Evolutionary conservation across 2,888 invertebrate genomes (phyloP).

Genomic region (Lamellibrachia columna): DNA sequence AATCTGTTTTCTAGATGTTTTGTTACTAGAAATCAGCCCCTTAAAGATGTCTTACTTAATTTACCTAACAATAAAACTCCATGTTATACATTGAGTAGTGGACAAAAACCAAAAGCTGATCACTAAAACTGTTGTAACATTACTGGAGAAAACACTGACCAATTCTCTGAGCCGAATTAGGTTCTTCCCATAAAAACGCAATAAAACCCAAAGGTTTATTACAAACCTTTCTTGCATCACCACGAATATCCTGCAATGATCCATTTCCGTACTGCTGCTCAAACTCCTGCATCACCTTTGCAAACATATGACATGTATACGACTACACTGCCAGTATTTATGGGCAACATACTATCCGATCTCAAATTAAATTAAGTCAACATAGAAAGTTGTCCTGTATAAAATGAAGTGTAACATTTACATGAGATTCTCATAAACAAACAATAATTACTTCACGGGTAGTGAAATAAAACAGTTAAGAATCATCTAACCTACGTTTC

Average conservation of each 20-base stretch:
- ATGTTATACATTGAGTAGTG: not conserved
- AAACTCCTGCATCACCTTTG: constrained; percentile 61
- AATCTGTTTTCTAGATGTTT: not conserved
- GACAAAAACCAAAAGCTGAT: not conserved
- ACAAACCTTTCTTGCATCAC: constrained; percentile 59
- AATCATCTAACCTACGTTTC: not conserved
- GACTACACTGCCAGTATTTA: not conserved
- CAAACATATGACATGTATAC: constrained; percentile 8
- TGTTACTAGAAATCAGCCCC: not conserved
- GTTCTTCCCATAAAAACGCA: not conserved
- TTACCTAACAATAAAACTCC: not conserved
- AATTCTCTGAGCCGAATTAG: not conserved
- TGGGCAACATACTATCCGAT: not conserved
- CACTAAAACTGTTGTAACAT: not conserved
- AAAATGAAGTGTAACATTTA: no score
- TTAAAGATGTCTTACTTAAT: not conserved
- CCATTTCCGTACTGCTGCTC: constrained; percentile 55
- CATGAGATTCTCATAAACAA: not conserved
- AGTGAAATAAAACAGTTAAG: not conserved
- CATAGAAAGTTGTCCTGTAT: no score
- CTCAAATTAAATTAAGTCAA: no score
- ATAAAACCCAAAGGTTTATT: not conserved
- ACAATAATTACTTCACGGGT: not conserved
- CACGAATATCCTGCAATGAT: constrained; percentile 50
- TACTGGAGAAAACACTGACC: not conserved